Evolutionary conservation across 2,113 vertebrate genomes (phyloP).

Genomic region (Pan troglodytes): NHGRI_mPanTro3-v2.1_pri NC_072401.2:115855001-115855500

Average conservation of each 20-base stretch:
- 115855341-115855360: neutral
- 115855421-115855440: neutral
- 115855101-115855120: neutral
- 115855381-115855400: neutral
- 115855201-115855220: neutral
- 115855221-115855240: neutral
- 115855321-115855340: neutral
- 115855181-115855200: neutral
- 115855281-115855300: neutral
- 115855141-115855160: neutral
- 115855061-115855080: neutral
- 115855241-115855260: neutral
- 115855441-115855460: neutral
- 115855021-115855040: no score
- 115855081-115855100: neutral
- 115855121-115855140: neutral
- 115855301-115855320: neutral
- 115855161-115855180: neutral
- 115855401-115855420: neutral
- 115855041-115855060: neutral
- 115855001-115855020: no score
- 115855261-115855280: neutral
- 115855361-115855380: neutral
- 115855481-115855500: neutral
- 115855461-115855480: neutral